Percentiles rank a stretch among this genome's conserved stretches.
Conservation (phyloP, 2,113 vertebrate genomes). For the Pterocles orientalis region DNA sequence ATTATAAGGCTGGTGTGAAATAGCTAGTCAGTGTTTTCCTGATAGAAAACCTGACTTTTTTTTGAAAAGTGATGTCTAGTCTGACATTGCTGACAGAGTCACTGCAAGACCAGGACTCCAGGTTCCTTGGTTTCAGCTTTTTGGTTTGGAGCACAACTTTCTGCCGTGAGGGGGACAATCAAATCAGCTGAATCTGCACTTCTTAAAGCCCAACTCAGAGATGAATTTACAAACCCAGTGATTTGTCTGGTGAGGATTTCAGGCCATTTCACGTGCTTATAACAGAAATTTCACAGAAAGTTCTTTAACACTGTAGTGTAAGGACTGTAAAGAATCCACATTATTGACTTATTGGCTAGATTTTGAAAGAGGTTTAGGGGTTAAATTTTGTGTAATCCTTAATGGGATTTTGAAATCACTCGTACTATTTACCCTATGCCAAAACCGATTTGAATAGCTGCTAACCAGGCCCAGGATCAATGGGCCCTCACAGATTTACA, state of each 20-base stretch:
- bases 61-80: background rate
- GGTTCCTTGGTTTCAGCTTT: background rate
- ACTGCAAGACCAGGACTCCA: background rate
- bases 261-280: background rate
- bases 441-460: background rate
- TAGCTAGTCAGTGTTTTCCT: background rate
- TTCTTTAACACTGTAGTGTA: background rate
- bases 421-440: fast-evolving
- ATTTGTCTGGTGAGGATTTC: background rate
- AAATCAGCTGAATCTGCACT: background rate
- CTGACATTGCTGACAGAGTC: background rate
- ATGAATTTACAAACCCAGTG: background rate
- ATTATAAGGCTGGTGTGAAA: background rate
- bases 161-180: background rate
- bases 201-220: background rate
- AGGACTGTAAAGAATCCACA: background rate
- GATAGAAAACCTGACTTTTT: background rate
- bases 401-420: background rate
- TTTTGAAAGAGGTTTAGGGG: background rate
- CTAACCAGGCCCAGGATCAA: background rate
- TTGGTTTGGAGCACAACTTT: background rate
- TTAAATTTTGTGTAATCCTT: background rate
- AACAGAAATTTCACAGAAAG: background rate
- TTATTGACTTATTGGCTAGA: background rate
- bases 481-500: background rate